Conservation (phyloP, 2,888 invertebrate genomes). For the Griposia aprilina region DNA sequence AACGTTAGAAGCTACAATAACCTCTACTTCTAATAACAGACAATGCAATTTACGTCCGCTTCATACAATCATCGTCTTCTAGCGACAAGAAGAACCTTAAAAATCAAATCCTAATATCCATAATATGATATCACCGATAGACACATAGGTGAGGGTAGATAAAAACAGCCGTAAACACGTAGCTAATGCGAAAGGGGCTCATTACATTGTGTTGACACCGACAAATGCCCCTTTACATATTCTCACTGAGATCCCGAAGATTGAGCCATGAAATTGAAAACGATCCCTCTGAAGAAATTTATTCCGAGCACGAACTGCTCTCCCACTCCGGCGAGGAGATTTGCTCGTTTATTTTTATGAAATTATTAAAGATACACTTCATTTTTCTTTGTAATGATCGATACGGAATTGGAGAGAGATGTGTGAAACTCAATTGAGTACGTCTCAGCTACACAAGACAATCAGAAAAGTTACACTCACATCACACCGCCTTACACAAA, state of each 20-base stretch:
- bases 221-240: constrained; percentile 90
- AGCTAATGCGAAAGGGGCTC: constrained; percentile 86
- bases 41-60: constrained; percentile 5
- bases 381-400: constrained; percentile 76
- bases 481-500: background rate
- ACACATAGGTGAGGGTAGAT: constrained; percentile 69
- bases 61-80: constrained; percentile 25
- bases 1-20: background rate
- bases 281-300: constrained; percentile 90
- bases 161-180: constrained; percentile 81
- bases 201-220: constrained; percentile 90
- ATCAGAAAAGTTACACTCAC: background rate
- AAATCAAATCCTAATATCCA: constrained; percentile 62
- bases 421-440: constrained; percentile 50
- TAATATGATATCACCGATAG: constrained; percentile 68
- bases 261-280: constrained; percentile 91
- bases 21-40: background rate
- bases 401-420: constrained; percentile 53
- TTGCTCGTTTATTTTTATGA: constrained; percentile 90
- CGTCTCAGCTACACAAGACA: constrained; percentile 2
- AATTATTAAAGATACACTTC: constrained; percentile 88
- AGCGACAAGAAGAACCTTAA: constrained; percentile 27
- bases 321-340: constrained; percentile 88
- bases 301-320: constrained; percentile 90
- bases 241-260: constrained; percentile 89